These are phyloP conservation scores for Hyaena hyaena DNA, from an alignment of 2,113 vertebrate species.

Conservation along the genomic window DNA sequence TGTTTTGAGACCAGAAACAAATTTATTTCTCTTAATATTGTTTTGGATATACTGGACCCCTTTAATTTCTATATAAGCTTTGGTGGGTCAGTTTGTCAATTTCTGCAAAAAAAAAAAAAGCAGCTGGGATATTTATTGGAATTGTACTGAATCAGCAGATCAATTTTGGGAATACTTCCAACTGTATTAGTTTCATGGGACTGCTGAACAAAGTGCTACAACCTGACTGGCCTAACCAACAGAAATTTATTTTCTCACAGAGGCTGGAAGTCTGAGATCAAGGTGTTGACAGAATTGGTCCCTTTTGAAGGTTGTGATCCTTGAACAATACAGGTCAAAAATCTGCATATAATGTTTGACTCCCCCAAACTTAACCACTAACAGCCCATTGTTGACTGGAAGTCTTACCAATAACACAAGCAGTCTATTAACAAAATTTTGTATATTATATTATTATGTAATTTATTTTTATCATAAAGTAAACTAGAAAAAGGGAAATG, in stretches of 20 bases:
- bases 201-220: background rate
- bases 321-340: background rate
- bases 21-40: background rate
- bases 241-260: background rate
- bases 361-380: background rate
- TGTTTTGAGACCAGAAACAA: background rate
- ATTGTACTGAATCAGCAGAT: background rate
- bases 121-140: background rate
- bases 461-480: background rate
- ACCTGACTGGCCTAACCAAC: background rate
- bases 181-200: background rate
- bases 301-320: background rate
- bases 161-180: background rate
- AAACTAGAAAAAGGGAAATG: background rate
- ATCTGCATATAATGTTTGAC: background rate
- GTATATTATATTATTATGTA: background rate
- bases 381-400: background rate
- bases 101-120: background rate
- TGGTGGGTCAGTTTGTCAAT: background rate
- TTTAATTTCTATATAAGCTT: background rate
- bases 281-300: background rate
- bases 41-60: background rate
- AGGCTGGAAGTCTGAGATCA: background rate
- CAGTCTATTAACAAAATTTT: background rate
- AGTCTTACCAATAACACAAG: background rate